These are phyloP conservation scores for Mesorhabditis spiculigera DNA, from an alignment of 2,888 invertebrate species.

Conservation along the genomic window DNA sequence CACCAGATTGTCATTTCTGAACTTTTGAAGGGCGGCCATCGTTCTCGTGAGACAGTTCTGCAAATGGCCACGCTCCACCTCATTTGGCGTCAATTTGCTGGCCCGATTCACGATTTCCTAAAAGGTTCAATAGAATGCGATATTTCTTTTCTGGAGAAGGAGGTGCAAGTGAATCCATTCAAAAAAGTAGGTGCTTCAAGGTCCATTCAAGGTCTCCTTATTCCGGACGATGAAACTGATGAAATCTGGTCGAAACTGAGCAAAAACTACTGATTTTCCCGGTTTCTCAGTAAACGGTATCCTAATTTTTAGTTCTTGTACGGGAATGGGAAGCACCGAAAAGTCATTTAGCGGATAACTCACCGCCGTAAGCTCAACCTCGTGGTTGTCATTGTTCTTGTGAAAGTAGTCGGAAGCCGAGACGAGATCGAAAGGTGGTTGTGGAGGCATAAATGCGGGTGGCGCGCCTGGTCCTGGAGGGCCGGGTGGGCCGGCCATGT, in stretches of 20 bases:
- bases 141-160: too few relatives aligned
- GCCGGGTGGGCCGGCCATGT: not conserved
- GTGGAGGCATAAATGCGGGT: not conserved
- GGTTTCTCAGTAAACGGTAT: too few relatives aligned
- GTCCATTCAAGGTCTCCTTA: too few relatives aligned
- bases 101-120: conserved; percentile 1
- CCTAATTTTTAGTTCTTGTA: too few relatives aligned
- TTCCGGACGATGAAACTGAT: too few relatives aligned
- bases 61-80: conserved; percentile 1
- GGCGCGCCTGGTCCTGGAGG: conserved; percentile 4
- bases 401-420: not conserved
- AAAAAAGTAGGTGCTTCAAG: too few relatives aligned
- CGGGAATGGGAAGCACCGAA: too few relatives aligned
- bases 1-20: conserved; percentile 4
- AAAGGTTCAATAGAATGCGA: not conserved
- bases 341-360: too few relatives aligned
- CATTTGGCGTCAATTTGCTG: not conserved
- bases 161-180: too few relatives aligned
- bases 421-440: not conserved
- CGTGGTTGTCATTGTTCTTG: not conserved
- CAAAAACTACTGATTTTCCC: too few relatives aligned
- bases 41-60: not conserved
- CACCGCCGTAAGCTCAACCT: not conserved
- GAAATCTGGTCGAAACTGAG: too few relatives aligned
- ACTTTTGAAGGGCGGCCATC: not conserved